Evolutionary conservation across 2,888 invertebrate genomes (phyloP).

Genomic region (Chrysopilus asiliformis): DNA sequence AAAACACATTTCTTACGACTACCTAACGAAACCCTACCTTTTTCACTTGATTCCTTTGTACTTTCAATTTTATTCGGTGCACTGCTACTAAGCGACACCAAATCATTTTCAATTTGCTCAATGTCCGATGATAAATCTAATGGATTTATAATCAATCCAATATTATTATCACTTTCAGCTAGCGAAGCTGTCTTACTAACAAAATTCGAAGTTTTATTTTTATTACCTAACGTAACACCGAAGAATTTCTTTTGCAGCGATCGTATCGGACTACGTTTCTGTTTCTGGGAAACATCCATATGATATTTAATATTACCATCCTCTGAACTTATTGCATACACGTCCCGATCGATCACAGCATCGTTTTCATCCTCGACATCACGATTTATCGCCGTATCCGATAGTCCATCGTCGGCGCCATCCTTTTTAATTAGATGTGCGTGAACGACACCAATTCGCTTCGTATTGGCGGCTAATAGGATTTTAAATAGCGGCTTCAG

Average conservation of each 20-base stretch:
- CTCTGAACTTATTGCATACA: constrained; percentile 70
- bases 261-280: constrained; percentile 34
- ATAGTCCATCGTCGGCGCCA: too few relatives aligned
- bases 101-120: constrained; percentile 19
- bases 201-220: constrained; percentile 34
- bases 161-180: constrained; percentile 32
- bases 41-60: constrained; percentile 10
- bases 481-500: constrained; percentile 64
- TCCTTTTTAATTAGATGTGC: constrained; percentile 44
- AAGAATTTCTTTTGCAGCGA: constrained; percentile 35
- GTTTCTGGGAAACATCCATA: constrained; percentile 25
- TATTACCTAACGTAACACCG: constrained; percentile 33
- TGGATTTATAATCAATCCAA: constrained; percentile 55
- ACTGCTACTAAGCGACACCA: constrained; percentile 16
- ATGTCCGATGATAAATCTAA: constrained; percentile 36
- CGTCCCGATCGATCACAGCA: constrained; percentile 37
- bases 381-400: constrained; percentile 24
- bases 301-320: constrained; percentile 56
- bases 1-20: too few relatives aligned
- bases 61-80: constrained; percentile 16
- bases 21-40: constrained; percentile 9
- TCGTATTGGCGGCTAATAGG: constrained; percentile 63
- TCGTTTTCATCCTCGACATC: constrained; percentile 20
- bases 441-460: constrained; percentile 67
- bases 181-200: constrained; percentile 21